Percentiles rank a stretch among this genome's conserved stretches.
Conservation (phyloP, 2,888 invertebrate species). For the Phengaris alcon region DNA sequence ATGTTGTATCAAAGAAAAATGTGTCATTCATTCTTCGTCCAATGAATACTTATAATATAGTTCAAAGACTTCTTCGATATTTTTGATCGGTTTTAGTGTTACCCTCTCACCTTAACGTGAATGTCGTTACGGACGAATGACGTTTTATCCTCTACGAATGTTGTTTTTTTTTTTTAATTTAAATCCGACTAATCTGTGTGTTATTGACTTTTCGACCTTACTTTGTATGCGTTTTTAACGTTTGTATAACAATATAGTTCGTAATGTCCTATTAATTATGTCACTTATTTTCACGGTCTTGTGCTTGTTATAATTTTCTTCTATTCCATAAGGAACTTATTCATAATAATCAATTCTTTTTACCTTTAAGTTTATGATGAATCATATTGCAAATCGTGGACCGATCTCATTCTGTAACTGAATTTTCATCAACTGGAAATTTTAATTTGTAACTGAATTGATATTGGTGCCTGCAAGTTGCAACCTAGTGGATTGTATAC, state of each 20-base stretch:
- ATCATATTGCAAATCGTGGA: too few species aligned
- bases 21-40: background rate
- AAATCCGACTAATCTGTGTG: slow-evolving; percentile 18
- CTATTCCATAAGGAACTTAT: background rate
- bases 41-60: background rate
- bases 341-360: background rate
- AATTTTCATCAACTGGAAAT: too few species aligned
- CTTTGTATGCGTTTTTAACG: slow-evolving; percentile 11
- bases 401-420: too few species aligned
- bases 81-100: background rate
- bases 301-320: slow-evolving; percentile 7
- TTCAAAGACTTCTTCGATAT: background rate
- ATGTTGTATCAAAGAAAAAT: background rate
- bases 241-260: slow-evolving; percentile 10
- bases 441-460: too few species aligned
- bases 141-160: background rate
- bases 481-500: too few species aligned
- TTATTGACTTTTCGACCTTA: slow-evolving; percentile 1
- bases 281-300: slow-evolving; percentile 12
- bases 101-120: background rate
- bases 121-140: too few species aligned
- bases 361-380: too few species aligned
- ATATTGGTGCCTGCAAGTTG: too few species aligned
- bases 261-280: background rate
- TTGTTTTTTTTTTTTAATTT: background rate